phyloP scores from a whole-genome alignment of 1,140 invertebrate species.

The Hycleus cichorii region DNA sequence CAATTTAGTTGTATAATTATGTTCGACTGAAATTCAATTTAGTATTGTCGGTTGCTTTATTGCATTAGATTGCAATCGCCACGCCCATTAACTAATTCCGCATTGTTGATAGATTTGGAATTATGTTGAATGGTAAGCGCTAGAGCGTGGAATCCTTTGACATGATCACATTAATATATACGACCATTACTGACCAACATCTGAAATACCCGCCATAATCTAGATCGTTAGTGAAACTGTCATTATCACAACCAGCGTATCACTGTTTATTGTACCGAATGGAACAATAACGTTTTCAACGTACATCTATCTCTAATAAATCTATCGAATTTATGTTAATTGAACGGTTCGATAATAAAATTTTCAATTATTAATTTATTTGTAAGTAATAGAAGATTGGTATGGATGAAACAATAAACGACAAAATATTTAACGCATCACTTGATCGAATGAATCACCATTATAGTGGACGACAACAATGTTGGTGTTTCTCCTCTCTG shows the following conservation, averaged over 20 bases:
- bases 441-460: constrained; percentile 10
- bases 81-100: constrained; percentile 9
- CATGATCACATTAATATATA: constrained; percentile 17
- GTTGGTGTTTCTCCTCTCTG: constrained; percentile 13
- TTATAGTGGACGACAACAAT: not conserved
- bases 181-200: constrained; percentile 12
- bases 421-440: constrained; percentile 12
- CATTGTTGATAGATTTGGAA: constrained; percentile 18
- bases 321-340: constrained; percentile 17
- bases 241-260: constrained; percentile 11
- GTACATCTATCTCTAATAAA: not conserved
- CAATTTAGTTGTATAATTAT: constrained; percentile 1
- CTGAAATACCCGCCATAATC: constrained; percentile 18
- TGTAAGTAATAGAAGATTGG: not conserved
- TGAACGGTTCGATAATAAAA: not conserved
- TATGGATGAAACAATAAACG: constrained; percentile 1
- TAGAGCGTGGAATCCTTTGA: constrained; percentile 21
- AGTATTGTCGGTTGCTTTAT: constrained; percentile 2
- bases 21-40: constrained; percentile 1
- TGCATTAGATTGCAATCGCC: constrained; percentile 1
- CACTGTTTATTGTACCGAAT: constrained; percentile 15
- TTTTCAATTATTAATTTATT: too few species aligned
- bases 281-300: constrained; percentile 19
- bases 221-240: constrained; percentile 13
- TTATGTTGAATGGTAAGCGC: constrained; percentile 13